These are phyloP conservation scores for Aporrectodea caliginosa DNA, from an alignment of 1,140 invertebrate species.

Conservation along the genomic window DNA sequence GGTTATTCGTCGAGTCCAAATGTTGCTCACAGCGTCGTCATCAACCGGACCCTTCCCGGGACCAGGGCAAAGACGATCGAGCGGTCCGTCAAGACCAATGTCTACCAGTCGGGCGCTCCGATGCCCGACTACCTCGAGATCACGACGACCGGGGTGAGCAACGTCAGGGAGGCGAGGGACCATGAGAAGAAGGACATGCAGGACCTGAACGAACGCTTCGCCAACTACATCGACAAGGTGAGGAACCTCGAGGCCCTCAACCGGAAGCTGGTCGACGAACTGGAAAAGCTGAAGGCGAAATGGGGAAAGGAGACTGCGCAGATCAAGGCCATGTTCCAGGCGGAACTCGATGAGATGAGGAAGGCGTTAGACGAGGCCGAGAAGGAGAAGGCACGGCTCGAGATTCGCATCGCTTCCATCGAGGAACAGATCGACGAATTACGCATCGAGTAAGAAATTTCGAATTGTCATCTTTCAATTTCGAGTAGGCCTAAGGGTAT, in stretches of 20 bases:
- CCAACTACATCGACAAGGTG: conserved; percentile 29
- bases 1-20: no score
- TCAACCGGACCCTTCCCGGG: conserved; percentile 11
- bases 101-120: conserved; percentile 5
- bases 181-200: conserved; percentile 41
- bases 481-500: no score
- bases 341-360: conserved; percentile 39
- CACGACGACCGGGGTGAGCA: conserved; percentile 48
- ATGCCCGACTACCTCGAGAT: conserved; percentile 43
- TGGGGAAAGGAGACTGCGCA: conserved; percentile 32
- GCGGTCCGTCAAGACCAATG: conserved; percentile 4
- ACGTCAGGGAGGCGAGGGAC: conserved; percentile 54
- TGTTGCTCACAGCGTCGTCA: background rate
- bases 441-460: conserved; percentile 49
- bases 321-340: conserved; percentile 36
- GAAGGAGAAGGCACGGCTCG: conserved; percentile 36
- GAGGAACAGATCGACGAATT: conserved; percentile 46
- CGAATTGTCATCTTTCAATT: no score
- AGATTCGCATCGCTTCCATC: conserved; percentile 26
- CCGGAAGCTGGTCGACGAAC: conserved; percentile 30
- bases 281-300: conserved; percentile 33
- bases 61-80: conserved; percentile 31
- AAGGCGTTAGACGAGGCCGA: conserved; percentile 35
- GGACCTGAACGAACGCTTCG: conserved; percentile 36
- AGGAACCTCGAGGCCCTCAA: conserved; percentile 33